Evolutionary conservation across 2,113 vertebrate species (phyloP), one percentile per base, ranked within the genome.

Genomic region (Heteronetta atricapilla): DNA sequence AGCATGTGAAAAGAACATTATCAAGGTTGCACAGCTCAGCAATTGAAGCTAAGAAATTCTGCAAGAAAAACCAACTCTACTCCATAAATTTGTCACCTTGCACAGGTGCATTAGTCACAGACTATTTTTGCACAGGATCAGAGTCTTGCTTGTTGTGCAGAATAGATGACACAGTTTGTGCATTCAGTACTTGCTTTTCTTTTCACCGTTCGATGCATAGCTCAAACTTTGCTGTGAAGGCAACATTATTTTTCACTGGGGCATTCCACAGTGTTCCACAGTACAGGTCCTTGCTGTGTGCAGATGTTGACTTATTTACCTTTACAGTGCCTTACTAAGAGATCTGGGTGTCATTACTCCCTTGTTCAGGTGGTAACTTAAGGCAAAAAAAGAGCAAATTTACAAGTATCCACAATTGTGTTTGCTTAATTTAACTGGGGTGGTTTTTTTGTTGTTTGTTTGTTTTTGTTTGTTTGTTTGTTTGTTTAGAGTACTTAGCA

Each of bases 1-100:
- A 87, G 74, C 72, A 92, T 76, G 86, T 89, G 93, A 82, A 85
- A 94, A 94, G 91, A 94, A 80, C 95, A 69, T 94, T 96, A 93
- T 84, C 94, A 97, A 97, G 93, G 94, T 92, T 97, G 95, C 91
- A 82, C 58, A 91, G 89, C 96, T 96, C 96, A 97, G 95, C 95
- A 92, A 81, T 92, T 90, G 81, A 84, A 90, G 81, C n/a, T 92
- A 78, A 90, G 74, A 89, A 92, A 78, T n/a, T 42, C 83, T 93
- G 81, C 73, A 87, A 89, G 93, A 72, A 89, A 73, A 94, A 94
- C 62, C 84, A 80, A 87, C 94, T 94, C 86, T 95, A 75, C 84
- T 50, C 89, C 78, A 89, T 94, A 94, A 97, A 93, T 96, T 94
- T 96, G 84, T 78, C 74, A 86, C 95, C 66, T 79, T 79, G 88